These are phyloP conservation scores for Tachina grossa DNA, from an alignment of 2,888 invertebrate genomes.

Conservation along the genomic window DNA sequence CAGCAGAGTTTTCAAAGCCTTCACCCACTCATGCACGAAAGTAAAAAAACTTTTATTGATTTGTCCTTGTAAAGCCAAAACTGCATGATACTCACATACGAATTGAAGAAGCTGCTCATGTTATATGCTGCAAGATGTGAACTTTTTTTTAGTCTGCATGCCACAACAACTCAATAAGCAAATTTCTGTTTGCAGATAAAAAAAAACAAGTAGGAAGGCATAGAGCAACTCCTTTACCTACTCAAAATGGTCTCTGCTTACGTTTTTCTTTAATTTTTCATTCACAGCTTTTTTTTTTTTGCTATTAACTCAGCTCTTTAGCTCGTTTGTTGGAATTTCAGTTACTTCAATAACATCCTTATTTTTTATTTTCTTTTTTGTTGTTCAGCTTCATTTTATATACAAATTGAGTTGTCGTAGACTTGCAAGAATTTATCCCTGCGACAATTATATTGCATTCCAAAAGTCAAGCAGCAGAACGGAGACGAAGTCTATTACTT, in stretches of 20 bases:
- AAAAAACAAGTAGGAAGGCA: neutral
- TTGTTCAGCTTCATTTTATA: constrained; percentile 10
- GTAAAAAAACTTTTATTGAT: too few relatives aligned
- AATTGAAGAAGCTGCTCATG: too few relatives aligned
- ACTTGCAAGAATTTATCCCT: constrained; percentile 53
- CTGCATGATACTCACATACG: too few relatives aligned
- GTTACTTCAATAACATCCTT: constrained; percentile 30
- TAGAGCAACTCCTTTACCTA: neutral
- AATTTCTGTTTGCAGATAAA: neutral
- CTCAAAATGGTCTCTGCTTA: constrained; percentile 5
- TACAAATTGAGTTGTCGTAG: constrained; percentile 54
- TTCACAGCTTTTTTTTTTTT: neutral
- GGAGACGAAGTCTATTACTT: neutral
- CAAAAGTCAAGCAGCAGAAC: neutral
- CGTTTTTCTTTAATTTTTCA: neutral
- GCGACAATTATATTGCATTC: constrained; percentile 55
- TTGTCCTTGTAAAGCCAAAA: too few relatives aligned
- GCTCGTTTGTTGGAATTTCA: constrained; percentile 40
- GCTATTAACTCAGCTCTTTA: constrained; percentile 11
- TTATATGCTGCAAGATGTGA: too few relatives aligned
- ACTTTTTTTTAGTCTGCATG: neutral
- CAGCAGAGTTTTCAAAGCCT: too few relatives aligned
- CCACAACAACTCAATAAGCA: constrained; percentile 29
- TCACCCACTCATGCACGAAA: too few relatives aligned
- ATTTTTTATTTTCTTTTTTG: neutral